A percentile compares a stretch with the other conserved stretches of the same genome.
These are phyloP conservation scores for Ornithorhynchus anatinus DNA, from an alignment of 2,113 vertebrate genomes.

Conservation along the genomic window DNA sequence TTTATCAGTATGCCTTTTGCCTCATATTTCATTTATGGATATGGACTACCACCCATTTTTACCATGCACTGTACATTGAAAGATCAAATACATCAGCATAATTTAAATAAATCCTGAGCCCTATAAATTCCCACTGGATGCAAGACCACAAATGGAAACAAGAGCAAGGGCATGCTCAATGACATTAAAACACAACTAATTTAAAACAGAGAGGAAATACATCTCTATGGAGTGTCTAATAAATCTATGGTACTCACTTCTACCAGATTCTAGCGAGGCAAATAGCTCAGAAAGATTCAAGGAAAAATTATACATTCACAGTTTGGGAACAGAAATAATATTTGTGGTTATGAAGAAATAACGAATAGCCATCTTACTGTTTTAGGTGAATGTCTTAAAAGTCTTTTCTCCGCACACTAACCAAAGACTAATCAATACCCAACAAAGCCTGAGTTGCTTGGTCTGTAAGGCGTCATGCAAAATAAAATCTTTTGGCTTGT, in stretches of 20 bases:
- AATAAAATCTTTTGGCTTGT: not conserved
- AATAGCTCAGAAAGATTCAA: constrained; percentile 31
- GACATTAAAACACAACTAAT: constrained; percentile 59
- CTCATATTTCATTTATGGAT: constrained; percentile 53
- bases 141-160: constrained; percentile 56
- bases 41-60: constrained; percentile 52
- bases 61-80: constrained; percentile 45
- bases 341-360: constrained; percentile 2
- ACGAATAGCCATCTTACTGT: not conserved
- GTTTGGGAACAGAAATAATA: constrained; percentile 5
- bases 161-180: constrained; percentile 51
- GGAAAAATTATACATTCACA: constrained; percentile 35
- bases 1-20: constrained; percentile 44
- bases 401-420: not conserved
- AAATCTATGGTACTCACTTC: constrained; percentile 51
- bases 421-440: not conserved
- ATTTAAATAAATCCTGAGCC: constrained; percentile 59
- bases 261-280: constrained; percentile 35
- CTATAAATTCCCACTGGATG: constrained; percentile 54
- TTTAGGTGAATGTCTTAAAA: not conserved
- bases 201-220: constrained; percentile 55
- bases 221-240: constrained; percentile 39
- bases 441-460: not conserved
- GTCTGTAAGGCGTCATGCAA: not conserved
- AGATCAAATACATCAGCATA: constrained; percentile 61